Base-by-base conservation (phyloP, 2,113 vertebrate species). In the Athene cunicularia region DNA sequence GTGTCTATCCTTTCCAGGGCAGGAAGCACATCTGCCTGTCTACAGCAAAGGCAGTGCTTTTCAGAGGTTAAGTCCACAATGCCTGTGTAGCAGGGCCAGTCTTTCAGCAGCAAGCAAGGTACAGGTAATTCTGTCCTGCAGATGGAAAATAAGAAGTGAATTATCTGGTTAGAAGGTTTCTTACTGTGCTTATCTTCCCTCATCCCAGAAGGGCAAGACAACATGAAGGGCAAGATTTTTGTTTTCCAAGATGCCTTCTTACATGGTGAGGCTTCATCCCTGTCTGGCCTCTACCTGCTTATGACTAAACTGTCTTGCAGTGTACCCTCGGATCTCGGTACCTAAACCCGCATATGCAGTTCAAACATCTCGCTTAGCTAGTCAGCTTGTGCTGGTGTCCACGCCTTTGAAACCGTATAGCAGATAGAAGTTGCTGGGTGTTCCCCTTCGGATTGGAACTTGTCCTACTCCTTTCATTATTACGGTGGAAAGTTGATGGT, bases 291-390 rank as follows among this genome's bases (percentile, higher is more conserved):
- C 45, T 89, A 77, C 27, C 59, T 93, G 58, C 33, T 52, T 6
- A 32, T 14, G 22, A 14, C n/a, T 58, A 18, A 59, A 19, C 41
- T 41, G 83, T 18, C 26, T 52, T 60, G 19, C 39, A 37, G 41
- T 3, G 12, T 14, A 28, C 24, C 17, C 15, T 77, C 0, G 2
- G 22, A 22, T 45, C 60, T 71, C 1, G 0, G 23, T 62, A 30
- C 14, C 22, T 12, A 63, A 79, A 58, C 23, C 32, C n/a, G 12
- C 30, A 12, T 15, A 20, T 88, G 50, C 2, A 3, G 47, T 79
- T 58, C 41, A 58, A 45, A 37, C 0, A 0, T 33, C 12, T 55
- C 2, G 1, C 28, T 68, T 79, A 16, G 9, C 50, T 45, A 50
- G 28, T n/a, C 39, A 73, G 59, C 16, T 70, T 35, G 8, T 80